A percentile compares a stretch with the other conserved stretches of the same genome.
Conservation (phyloP, 2,888 invertebrate species). For the Melinaea menophilus region DNA sequence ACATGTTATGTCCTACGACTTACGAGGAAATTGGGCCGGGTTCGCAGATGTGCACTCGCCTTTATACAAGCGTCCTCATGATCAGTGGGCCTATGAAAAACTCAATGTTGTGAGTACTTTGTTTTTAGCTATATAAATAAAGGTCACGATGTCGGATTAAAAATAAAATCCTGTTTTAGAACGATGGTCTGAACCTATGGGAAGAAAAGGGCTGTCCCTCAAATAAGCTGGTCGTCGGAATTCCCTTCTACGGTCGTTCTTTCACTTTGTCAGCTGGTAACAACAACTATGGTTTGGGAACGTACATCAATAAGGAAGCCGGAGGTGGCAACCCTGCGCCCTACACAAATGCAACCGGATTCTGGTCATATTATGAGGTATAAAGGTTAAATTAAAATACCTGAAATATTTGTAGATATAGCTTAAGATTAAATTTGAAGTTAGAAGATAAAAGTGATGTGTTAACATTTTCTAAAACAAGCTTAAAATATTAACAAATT, state of each 20-base stretch:
- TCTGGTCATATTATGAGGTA: slow-evolving; percentile 92
- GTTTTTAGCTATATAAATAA: neutral
- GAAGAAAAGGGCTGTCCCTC: slow-evolving; percentile 92
- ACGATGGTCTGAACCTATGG: slow-evolving; percentile 92
- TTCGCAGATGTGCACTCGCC: slow-evolving; percentile 94
- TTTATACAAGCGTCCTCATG: slow-evolving; percentile 89
- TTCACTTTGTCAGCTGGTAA: slow-evolving; percentile 90
- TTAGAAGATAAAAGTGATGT: no score
- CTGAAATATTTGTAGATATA: no score
- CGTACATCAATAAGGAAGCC: slow-evolving; percentile 93
- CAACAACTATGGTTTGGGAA: slow-evolving; percentile 89
- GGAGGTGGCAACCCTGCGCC: slow-evolving; percentile 91
- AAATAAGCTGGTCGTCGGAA: slow-evolving; percentile 91
- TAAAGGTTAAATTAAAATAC: no score
- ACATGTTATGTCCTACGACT: slow-evolving; percentile 92
- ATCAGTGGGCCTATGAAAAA: slow-evolving; percentile 93
- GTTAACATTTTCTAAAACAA: no score
- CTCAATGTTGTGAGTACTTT: slow-evolving; percentile 88
- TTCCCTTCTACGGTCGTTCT: slow-evolving; percentile 93
- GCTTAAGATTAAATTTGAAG: no score
- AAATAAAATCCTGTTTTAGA: slow-evolving; percentile 70
- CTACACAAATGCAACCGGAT: slow-evolving; percentile 91
- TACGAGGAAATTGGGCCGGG: slow-evolving; percentile 93
- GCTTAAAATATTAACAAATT: no score
- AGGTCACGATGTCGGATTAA: neutral